Evolutionary conservation across 2,113 vertebrate genomes (phyloP).

Genomic region (Accipiter cooperii): DNA sequence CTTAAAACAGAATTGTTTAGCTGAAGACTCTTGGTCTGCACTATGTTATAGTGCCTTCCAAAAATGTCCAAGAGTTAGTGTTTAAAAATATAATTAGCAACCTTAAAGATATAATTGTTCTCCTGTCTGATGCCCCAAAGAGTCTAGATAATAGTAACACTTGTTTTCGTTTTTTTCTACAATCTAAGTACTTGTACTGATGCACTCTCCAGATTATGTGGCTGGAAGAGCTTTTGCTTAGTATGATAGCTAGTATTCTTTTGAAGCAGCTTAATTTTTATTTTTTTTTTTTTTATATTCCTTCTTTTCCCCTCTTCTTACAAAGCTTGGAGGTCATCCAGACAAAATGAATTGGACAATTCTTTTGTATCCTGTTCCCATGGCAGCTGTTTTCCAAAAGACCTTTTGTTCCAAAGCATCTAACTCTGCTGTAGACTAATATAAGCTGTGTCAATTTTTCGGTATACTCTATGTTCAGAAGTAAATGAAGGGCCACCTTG

Average conservation of each 20-base stretch:
- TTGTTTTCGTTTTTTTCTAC: neutral
- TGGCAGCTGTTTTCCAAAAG: neutral
- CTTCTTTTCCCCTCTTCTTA: rapidly evolving
- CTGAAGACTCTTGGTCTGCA: neutral
- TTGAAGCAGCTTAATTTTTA: neutral
- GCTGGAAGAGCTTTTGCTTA: neutral
- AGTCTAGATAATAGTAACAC: neutral
- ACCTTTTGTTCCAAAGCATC: neutral
- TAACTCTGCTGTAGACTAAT: neutral
- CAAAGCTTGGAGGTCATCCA: neutral
- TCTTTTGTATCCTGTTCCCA: neutral
- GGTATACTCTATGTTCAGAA: neutral
- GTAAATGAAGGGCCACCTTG: neutral
- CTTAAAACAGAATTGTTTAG: neutral
- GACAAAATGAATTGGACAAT: neutral
- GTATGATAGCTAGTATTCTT: neutral
- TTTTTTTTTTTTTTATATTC: neutral
- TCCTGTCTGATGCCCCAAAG: neutral
- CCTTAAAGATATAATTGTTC: neutral
- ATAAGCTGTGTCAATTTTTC: neutral
- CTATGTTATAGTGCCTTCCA: neutral
- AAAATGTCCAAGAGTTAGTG: neutral
- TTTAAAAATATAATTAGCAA: neutral
- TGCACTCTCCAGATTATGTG: neutral
- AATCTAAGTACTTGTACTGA: neutral